Evolutionary conservation across 2,888 invertebrate genomes (phyloP).

Genomic region (Hipparchia semele): DNA sequence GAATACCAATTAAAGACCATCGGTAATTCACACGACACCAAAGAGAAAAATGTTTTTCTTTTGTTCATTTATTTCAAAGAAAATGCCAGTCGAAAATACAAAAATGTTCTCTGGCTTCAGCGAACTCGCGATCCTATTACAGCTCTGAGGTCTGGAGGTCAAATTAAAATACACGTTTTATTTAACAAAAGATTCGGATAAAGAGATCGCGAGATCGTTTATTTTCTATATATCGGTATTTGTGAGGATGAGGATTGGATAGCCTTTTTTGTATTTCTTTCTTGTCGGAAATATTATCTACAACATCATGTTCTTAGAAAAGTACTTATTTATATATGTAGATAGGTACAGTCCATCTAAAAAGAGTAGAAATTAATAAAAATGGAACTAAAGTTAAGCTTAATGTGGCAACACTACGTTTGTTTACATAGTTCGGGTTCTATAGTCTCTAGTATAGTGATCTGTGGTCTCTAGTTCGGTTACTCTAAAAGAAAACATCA

Average conservation of each 20-base stretch:
- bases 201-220: constrained; percentile 12
- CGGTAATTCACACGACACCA: constrained; percentile 7
- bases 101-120: constrained; percentile 7
- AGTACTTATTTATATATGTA: too few species aligned
- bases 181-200: constrained; percentile 7
- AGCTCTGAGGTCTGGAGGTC: background rate
- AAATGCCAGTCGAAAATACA: constrained; percentile 12
- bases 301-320: too few species aligned
- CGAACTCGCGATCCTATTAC: constrained; percentile 10
- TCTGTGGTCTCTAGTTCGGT: too few species aligned
- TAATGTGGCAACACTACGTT: too few species aligned
- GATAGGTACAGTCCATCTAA: too few species aligned
- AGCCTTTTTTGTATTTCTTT: background rate
- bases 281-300: background rate
- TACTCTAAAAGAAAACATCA: too few species aligned
- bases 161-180: constrained; percentile 14
- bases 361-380: too few species aligned
- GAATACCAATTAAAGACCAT: constrained; percentile 13
- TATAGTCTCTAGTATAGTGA: too few species aligned
- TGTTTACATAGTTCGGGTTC: too few species aligned
- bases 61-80: constrained; percentile 12
- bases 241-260: background rate
- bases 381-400: too few species aligned
- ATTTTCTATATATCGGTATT: background rate
- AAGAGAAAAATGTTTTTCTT: constrained; percentile 8